These are phyloP conservation scores for Tortrix viridana DNA, from an alignment of 2,888 invertebrate species.

Conservation along the genomic window DNA sequence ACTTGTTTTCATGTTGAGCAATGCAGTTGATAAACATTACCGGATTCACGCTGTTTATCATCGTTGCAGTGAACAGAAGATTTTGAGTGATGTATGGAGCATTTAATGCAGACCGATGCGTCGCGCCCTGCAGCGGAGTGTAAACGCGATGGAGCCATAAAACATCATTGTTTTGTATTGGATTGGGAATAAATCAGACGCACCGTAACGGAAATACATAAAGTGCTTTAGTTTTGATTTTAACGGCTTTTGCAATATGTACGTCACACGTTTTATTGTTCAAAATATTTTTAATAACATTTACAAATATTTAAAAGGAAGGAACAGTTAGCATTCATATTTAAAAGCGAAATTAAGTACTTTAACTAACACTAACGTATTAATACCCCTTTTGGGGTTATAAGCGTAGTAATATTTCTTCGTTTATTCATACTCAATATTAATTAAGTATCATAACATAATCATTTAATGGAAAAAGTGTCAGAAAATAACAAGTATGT, in stretches of 20 bases:
- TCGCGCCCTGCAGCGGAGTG: slow-evolving; percentile 55
- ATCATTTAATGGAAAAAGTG: too few species aligned
- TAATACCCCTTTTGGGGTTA: too few species aligned
- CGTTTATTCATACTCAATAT: too few species aligned
- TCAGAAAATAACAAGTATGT: too few species aligned
- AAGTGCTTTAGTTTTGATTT: slow-evolving; percentile 22
- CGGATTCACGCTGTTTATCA: slow-evolving; percentile 10
- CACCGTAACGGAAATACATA: slow-evolving; percentile 40
- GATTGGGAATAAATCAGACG: slow-evolving; percentile 66
- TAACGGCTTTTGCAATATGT: background rate
- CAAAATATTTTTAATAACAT: too few species aligned
- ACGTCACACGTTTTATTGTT: too few species aligned
- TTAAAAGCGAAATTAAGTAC: too few species aligned
- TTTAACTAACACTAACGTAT: too few species aligned
- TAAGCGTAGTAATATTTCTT: too few species aligned
- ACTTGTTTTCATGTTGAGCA: background rate
- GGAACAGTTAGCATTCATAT: too few species aligned
- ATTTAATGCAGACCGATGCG: slow-evolving; percentile 33
- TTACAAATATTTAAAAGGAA: too few species aligned
- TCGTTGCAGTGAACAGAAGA: slow-evolving; percentile 20
- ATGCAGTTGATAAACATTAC: slow-evolving; percentile 16
- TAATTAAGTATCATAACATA: too few species aligned
- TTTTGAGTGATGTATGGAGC: slow-evolving; percentile 31
- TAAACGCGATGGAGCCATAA: slow-evolving; percentile 63
- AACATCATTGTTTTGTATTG: slow-evolving; percentile 63